Conservation (phyloP, 2,888 invertebrate genomes). For the Micoletzkya japonica region DNA sequence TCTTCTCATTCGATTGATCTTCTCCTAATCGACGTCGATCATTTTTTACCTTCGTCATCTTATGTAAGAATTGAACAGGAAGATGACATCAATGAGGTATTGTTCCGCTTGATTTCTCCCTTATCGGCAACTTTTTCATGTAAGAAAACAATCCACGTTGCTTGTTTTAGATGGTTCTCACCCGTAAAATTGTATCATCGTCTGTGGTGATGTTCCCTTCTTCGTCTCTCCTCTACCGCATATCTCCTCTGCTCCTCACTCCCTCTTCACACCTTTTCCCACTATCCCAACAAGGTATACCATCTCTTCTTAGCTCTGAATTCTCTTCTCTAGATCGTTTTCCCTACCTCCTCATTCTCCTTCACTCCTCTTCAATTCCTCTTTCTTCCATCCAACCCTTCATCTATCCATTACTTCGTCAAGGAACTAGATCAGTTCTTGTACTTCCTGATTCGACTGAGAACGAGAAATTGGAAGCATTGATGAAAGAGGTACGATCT, state of each 20-base stretch:
- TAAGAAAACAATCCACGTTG: no score
- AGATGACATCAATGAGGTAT: neutral
- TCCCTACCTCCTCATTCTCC: conserved; percentile 10
- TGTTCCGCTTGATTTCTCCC: neutral
- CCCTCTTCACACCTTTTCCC: neutral
- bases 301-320: neutral
- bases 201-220: neutral
- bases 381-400: conserved; percentile 3
- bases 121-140: neutral
- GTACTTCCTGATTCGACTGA: neutral
- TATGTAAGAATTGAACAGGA: neutral
- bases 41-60: neutral
- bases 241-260: conserved; percentile 11
- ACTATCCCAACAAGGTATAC: neutral
- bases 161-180: conserved; percentile 1
- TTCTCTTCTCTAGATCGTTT: neutral
- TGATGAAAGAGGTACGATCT: neutral
- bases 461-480: neutral
- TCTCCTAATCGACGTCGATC: neutral
- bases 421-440: conserved; percentile 1
- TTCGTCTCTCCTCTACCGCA: neutral
- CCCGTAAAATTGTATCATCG: conserved; percentile 13
- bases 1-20: conserved; percentile 6
- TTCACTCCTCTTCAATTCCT: neutral
- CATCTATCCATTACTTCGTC: neutral